phyloP scores from a whole-genome alignment of 2,113 vertebrate species.

The Brachypteracias leptosomus region DNA sequence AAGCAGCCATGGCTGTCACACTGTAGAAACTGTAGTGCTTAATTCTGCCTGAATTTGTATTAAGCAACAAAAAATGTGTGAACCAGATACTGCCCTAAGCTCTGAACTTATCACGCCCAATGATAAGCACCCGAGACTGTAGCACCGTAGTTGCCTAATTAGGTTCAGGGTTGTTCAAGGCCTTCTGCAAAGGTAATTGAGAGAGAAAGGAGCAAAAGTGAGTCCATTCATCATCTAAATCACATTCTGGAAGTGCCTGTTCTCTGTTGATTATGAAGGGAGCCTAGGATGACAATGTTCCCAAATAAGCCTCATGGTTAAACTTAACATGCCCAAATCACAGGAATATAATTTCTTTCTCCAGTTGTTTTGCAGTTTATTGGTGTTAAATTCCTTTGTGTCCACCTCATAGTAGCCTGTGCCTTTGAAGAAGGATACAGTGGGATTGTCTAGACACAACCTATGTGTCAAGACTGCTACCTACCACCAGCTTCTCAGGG shows the following conservation, averaged over 20 bases:
- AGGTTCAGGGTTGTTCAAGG: slow-evolving; percentile 3
- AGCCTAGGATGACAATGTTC: background rate
- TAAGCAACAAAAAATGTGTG: background rate
- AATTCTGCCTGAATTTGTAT: slow-evolving; percentile 13
- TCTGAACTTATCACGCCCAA: background rate
- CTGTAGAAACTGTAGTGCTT: background rate
- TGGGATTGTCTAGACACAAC: background rate
- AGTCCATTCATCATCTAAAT: background rate
- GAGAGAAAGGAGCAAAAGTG: background rate
- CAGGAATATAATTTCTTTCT: background rate
- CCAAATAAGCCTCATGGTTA: background rate
- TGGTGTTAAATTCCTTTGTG: background rate
- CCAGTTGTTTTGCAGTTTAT: background rate
- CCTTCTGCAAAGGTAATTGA: background rate
- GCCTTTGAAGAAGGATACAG: background rate
- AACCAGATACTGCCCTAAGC: background rate
- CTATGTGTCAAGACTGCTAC: background rate
- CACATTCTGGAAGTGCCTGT: background rate
- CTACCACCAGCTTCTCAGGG: background rate
- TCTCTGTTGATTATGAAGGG: background rate
- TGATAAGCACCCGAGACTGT: background rate
- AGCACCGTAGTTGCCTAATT: background rate
- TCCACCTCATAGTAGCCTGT: background rate
- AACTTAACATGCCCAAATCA: background rate
- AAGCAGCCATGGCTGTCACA: background rate